A percentile compares a stretch with the other conserved stretches of the same genome.
These are phyloP conservation scores for Acronicta aceris DNA, from an alignment of 2,888 invertebrate species.

Conservation along the genomic window DNA sequence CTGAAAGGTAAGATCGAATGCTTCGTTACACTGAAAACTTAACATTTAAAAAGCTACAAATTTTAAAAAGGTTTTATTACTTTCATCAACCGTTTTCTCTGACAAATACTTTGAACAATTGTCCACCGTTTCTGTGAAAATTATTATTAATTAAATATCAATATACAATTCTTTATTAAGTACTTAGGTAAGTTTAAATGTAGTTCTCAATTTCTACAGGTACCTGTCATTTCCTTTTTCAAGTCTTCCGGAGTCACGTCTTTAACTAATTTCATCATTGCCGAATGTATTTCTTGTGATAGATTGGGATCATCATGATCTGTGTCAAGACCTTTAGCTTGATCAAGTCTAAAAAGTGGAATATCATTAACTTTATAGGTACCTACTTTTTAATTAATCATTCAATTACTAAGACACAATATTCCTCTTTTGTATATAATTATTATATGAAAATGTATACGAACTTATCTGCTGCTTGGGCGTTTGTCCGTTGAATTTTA, in stretches of 20 bases:
- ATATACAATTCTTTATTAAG: not conserved
- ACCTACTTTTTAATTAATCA: too few relatives aligned
- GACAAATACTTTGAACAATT: slow-evolving; percentile 75
- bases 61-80: slow-evolving; percentile 61
- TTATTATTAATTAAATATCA: not conserved
- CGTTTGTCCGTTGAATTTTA: slow-evolving; percentile 63
- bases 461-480: slow-evolving; percentile 74
- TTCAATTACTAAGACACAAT: not conserved
- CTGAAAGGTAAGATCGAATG: slow-evolving; percentile 56
- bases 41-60: not conserved
- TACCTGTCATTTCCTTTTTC: slow-evolving; percentile 75
- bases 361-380: not conserved
- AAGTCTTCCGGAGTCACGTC: slow-evolving; percentile 63
- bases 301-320: slow-evolving; percentile 77
- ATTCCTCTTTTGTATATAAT: not conserved
- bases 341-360: slow-evolving; percentile 66
- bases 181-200: not conserved
- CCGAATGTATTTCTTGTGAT: slow-evolving; percentile 68
- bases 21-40: not conserved
- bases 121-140: slow-evolving; percentile 73
- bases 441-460: slow-evolving; percentile 29
- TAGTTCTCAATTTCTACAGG: not conserved
- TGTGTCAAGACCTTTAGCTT: slow-evolving; percentile 70
- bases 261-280: slow-evolving; percentile 61
- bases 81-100: slow-evolving; percentile 72